Evolutionary conservation across 2,888 invertebrate genomes (phyloP).

Genomic region (Apeira syringaria): DNA sequence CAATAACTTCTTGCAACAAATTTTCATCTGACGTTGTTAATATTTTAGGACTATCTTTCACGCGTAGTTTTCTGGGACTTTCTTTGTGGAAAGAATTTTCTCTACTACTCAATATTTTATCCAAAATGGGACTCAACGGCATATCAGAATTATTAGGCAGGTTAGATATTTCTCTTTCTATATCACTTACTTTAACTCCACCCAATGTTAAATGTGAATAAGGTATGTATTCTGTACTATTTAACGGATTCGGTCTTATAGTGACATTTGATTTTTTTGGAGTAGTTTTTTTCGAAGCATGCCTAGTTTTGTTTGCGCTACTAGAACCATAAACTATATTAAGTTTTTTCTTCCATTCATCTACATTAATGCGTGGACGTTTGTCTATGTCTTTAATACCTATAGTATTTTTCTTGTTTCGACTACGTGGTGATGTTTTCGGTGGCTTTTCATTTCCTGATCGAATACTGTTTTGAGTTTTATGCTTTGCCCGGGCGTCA

Average conservation of each 20-base stretch:
- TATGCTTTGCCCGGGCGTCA: constrained; percentile 42
- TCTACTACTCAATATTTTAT: constrained; percentile 63
- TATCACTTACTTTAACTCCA: constrained; percentile 66
- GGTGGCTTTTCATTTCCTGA: constrained; percentile 39
- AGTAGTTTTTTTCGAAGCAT: constrained; percentile 29
- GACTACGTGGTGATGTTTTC: constrained; percentile 37
- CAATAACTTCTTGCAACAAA: constrained; percentile 69
- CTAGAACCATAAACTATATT: constrained; percentile 59
- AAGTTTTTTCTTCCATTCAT: constrained; percentile 67
- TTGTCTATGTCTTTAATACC: constrained; percentile 42
- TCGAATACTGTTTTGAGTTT: constrained; percentile 40
- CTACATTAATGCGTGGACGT: constrained; percentile 46
- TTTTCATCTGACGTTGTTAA: constrained; percentile 74
- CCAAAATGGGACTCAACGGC: constrained; percentile 64
- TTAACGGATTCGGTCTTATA: constrained; percentile 34
- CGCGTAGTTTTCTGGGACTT: constrained; percentile 42
- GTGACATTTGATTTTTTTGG: constrained; percentile 33
- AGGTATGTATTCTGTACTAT: constrained; percentile 72
- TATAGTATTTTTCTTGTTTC: constrained; percentile 33
- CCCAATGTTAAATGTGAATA: constrained; percentile 76
- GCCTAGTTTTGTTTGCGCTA: constrained; percentile 37
- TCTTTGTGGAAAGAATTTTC: constrained; percentile 61
- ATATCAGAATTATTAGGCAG: constrained; percentile 57
- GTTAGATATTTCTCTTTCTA: constrained; percentile 66
- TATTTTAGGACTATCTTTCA: constrained; percentile 45